A percentile compares a stretch with the other conserved stretches of the same genome.
These are phyloP conservation scores for Boloria selene DNA, from an alignment of 2,888 invertebrate genomes.

Conservation along the genomic window DNA sequence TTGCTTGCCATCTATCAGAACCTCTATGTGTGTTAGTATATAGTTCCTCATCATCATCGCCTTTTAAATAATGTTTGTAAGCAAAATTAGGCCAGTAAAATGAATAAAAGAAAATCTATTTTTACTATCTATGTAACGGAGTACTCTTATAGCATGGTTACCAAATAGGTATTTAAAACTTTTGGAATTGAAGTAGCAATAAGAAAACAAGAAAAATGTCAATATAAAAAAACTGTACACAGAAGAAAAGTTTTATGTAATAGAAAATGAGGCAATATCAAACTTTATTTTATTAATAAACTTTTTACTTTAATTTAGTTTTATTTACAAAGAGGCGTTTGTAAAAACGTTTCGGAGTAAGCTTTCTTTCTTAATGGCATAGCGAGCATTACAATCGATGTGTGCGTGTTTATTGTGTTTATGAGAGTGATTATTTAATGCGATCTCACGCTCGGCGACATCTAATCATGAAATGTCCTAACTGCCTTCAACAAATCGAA, in stretches of 20 bases:
- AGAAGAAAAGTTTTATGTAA: neutral
- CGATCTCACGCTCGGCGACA: conserved; percentile 62
- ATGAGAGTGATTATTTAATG: conserved; percentile 74
- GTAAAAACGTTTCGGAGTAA: conserved; percentile 33
- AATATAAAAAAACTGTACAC: too few species aligned
- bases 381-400: conserved; percentile 53
- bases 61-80: too few species aligned
- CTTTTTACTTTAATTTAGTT: neutral
- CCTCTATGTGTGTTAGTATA: too few species aligned
- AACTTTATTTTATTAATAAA: neutral
- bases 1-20: too few species aligned
- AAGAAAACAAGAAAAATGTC: too few species aligned
- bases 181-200: too few species aligned
- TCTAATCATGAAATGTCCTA: conserved; percentile 59
- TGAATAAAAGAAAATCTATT: too few species aligned
- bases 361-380: conserved; percentile 38
- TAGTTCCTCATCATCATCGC: too few species aligned
- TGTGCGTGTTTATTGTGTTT: conserved; percentile 62
- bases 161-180: too few species aligned
- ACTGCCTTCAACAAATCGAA: conserved; percentile 54
- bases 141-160: too few species aligned
- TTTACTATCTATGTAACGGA: too few species aligned
- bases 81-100: too few species aligned
- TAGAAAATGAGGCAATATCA: neutral
- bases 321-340: conserved; percentile 12